Percentiles rank a stretch among this genome's conserved stretches.
phyloP scores from a whole-genome alignment of 2,113 vertebrate genomes.

The Bubo bubo region DNA sequence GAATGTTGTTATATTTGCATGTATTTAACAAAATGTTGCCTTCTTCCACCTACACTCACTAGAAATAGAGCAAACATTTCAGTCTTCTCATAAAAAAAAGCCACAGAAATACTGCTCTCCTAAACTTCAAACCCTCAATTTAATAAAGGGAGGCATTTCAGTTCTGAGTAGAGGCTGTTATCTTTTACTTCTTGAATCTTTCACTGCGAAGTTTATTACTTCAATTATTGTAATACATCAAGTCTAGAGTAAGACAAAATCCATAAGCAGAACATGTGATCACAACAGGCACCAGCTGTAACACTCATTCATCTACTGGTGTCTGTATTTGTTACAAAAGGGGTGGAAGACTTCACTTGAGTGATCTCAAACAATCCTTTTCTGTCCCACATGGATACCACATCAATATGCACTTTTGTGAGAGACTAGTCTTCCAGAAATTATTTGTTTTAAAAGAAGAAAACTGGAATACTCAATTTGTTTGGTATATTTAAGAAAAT shows the following conservation, averaged over 20 bases:
- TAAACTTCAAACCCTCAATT: neutral
- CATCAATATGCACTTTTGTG: conserved; percentile 46
- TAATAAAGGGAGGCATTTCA: conserved; percentile 5
- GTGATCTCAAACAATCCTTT: conserved; percentile 59
- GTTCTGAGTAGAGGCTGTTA: neutral
- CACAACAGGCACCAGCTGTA: conserved; percentile 36
- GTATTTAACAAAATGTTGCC: conserved; percentile 11
- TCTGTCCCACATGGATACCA: conserved; percentile 39
- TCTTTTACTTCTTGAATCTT: conserved; percentile 11
- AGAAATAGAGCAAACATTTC: conserved; percentile 28
- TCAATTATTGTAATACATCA: conserved; percentile 46
- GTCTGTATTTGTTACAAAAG: conserved; percentile 49
- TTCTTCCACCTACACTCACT: conserved; percentile 25
- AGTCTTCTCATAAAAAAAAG: neutral
- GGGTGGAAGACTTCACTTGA: conserved; percentile 50
- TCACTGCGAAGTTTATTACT: conserved; percentile 32
- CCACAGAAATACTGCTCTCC: neutral
- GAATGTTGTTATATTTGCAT: conserved; percentile 24
- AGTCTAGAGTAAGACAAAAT: conserved; percentile 28
- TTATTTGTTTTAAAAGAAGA: conserved; percentile 48
- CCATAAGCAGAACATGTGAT: conserved; percentile 40
- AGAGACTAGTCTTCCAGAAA: conserved; percentile 54
- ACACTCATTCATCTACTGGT: conserved; percentile 46
- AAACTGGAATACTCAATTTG: neutral
- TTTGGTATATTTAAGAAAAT: conserved; percentile 32